phyloP scores from a whole-genome alignment of 2,797 vertebrate genomes.

The Megalops cyprinoides region DNA sequence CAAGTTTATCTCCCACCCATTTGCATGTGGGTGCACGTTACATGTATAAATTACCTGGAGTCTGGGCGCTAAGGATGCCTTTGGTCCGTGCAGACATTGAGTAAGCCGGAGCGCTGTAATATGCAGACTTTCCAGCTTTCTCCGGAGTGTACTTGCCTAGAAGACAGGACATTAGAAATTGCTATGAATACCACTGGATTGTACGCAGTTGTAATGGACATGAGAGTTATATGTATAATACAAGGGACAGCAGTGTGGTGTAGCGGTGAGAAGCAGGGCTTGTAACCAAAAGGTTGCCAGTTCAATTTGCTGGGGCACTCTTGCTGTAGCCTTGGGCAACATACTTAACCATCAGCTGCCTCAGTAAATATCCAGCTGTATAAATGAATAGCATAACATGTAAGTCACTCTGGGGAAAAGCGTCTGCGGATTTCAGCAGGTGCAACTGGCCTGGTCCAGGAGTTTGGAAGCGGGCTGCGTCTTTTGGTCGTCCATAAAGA shows the following conservation, averaged over 20 bases:
- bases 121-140: conserved; percentile 61
- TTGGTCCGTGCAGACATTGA: conserved; percentile 74
- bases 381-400: no score
- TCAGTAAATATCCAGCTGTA: no score
- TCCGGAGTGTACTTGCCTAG: conserved; percentile 82
- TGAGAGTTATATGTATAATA: no score
- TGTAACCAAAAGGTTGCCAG: no score
- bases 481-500: conserved; percentile 73
- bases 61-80: conserved; percentile 55
- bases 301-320: no score
- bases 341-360: no score
- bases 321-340: not conserved
- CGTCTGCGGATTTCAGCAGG: not conserved
- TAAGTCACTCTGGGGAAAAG: no score
- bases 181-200: not conserved
- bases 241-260: no score
- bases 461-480: conserved; percentile 52
- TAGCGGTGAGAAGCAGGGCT: no score
- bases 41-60: conserved; percentile 75
- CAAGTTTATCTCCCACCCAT: not conserved
- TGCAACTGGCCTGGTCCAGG: conserved; percentile 82
- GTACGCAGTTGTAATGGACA: not conserved
- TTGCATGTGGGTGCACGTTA: not conserved
- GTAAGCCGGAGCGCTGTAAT: conserved; percentile 72
- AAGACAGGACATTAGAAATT: conserved; percentile 8